Percentiles rank a stretch among this genome's conserved stretches.
Evolutionary conservation across 2,113 vertebrate genomes (phyloP).

Genomic region (Coregonus clupeaformis): DNA sequence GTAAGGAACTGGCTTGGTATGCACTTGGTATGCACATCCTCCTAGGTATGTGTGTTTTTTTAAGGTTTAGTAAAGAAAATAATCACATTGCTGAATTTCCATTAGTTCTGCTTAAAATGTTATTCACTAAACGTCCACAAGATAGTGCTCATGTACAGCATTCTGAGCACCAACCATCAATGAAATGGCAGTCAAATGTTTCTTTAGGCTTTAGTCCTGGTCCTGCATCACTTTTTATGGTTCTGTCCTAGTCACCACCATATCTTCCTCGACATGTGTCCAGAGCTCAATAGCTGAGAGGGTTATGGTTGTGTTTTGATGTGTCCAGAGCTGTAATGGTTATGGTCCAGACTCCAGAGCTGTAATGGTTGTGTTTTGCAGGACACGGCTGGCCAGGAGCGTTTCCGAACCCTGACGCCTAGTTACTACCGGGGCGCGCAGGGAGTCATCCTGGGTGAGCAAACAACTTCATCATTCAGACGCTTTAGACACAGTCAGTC

Average conservation of each 20-base stretch:
- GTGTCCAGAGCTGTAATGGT: neutral
- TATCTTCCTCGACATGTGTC: conserved; percentile 16
- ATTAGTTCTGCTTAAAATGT: neutral
- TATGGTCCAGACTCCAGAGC: neutral
- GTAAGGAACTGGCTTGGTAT: neutral
- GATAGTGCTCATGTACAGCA: conserved; percentile 55
- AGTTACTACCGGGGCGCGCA: conserved; percentile 97
- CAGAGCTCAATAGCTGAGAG: neutral
- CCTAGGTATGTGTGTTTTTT: no score
- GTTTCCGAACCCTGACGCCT: conserved; percentile 93
- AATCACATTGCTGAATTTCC: no score
- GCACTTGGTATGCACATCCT: no score
- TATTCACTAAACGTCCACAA: conserved; percentile 42
- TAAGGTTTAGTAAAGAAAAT: no score
- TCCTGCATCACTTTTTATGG: conserved; percentile 11
- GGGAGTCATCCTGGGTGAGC: conserved; percentile 93
- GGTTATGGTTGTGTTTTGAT: no score
- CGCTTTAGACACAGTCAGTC: conserved; percentile 9
- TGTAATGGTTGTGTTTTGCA: conserved; percentile 58
- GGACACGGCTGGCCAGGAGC: conserved; percentile 97
- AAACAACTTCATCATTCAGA: conserved; percentile 19
- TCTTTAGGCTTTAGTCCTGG: conserved; percentile 21
- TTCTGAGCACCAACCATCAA: neutral
- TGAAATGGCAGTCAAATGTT: conserved; percentile 5
- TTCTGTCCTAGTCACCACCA: conserved; percentile 12